These are phyloP conservation scores for Chrysolina haemoptera DNA, from an alignment of 2,888 invertebrate genomes.

Conservation along the genomic window DNA sequence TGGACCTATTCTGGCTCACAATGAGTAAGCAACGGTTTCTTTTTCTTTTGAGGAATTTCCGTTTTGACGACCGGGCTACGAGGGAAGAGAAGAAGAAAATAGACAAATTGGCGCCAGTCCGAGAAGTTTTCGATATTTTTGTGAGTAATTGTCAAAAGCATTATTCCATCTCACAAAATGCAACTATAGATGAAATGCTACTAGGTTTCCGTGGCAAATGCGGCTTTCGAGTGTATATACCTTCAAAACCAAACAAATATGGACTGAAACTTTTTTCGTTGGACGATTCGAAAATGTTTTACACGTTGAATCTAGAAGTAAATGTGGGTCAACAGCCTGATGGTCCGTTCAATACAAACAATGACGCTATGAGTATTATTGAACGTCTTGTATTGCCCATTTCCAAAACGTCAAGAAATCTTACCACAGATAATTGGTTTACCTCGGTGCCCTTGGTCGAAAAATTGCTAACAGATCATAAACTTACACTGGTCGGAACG, in stretches of 20 bases:
- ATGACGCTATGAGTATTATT: too few relatives aligned
- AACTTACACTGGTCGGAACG: too few relatives aligned
- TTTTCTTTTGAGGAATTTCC: constrained; percentile 49
- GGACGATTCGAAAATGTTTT: too few relatives aligned
- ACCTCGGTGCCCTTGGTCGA: too few relatives aligned
- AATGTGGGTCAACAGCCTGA: too few relatives aligned
- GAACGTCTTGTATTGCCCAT: too few relatives aligned
- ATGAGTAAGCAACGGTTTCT: constrained; percentile 55
- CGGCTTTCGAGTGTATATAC: background rate
- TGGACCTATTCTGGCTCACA: constrained; percentile 55
- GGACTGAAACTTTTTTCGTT: too few relatives aligned
- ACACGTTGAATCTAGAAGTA: too few relatives aligned
- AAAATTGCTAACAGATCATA: too few relatives aligned
- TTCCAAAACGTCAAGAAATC: too few relatives aligned
- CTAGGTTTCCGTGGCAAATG: constrained; percentile 23
- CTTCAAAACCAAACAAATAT: background rate
- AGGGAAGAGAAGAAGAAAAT: constrained; percentile 10
- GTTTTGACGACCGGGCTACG: constrained; percentile 51
- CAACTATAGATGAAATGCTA: background rate
- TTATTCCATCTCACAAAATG: constrained; percentile 24
- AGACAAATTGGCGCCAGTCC: constrained; percentile 54
- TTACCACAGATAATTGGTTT: too few relatives aligned
- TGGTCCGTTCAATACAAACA: too few relatives aligned
- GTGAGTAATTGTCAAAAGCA: constrained; percentile 7
- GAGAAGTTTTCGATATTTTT: constrained; percentile 49